Base-by-base conservation (phyloP, 2,113 vertebrate genomes). In the Petrocephalus zakoni region DNA sequence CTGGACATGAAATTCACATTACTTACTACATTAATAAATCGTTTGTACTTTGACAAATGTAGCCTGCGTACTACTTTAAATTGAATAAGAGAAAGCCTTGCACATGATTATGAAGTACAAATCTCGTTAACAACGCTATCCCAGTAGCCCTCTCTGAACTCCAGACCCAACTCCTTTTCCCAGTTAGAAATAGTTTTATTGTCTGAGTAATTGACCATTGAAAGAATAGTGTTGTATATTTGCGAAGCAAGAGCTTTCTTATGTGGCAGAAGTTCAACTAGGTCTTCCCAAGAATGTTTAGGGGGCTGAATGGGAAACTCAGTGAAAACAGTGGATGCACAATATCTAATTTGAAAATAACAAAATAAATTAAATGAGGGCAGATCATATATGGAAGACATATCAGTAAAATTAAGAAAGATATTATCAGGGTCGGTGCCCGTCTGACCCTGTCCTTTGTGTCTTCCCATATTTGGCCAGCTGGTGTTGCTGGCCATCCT, bases 141-240 rank as follows among this genome's bases (percentile, higher is more conserved):
- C n/a, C n/a, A n/a, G n/a, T n/a, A n/a, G n/a, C n/a, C n/a, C n/a
- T n/a, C n/a, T n/a, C n/a, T n/a, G n/a, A n/a, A n/a, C n/a, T n/a
- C n/a, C n/a, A n/a, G n/a, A n/a, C n/a, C n/a, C n/a, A n/a, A n/a
- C 7, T 90, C 82, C 7, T 75, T 11, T 42, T 90, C 87, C 87
- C 82, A 88, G 21, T 37, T 81, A 42, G 2, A 10, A 37, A 34
- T 17, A n/a, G n/a, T n/a, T n/a, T n/a, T n/a, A n/a, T n/a, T n/a
- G n/a, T n/a, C n/a, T n/a, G n/a, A n/a, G n/a, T n/a, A n/a, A n/a
- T 42, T 4, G 15, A 11, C 29, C 15, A 81, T 34, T 29, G 75
- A 81, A 4, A 81, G n/a, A 34, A 81, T 34, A 81, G 17, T 34
- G 42, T 34, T 46, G n/a, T 84, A 85, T 25, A 86, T 72, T 19